Conservation (phyloP, 2,113 vertebrate genomes). For the Hiodon tergisus region DNA sequence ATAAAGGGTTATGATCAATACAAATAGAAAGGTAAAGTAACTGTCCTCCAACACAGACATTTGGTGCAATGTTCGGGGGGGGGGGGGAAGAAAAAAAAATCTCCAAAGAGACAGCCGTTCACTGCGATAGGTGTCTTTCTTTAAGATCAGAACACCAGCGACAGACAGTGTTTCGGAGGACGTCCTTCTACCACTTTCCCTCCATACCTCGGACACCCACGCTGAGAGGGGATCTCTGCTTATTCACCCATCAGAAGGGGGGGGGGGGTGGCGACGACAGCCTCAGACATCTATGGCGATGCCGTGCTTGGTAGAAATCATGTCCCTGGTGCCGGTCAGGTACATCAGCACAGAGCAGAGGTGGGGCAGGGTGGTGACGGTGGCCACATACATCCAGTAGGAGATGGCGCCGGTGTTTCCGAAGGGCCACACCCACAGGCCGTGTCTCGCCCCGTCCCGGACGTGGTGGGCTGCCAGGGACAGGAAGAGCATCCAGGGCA, state of each 20-base stretch:
- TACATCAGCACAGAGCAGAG: constrained; percentile 89
- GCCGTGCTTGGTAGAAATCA: constrained; percentile 86
- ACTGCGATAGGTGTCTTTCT: no score
- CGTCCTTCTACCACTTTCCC: background rate
- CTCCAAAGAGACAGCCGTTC: no score
- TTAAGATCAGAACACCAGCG: no score
- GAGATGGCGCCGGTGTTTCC: constrained; percentile 86
- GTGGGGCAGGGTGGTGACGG: constrained; percentile 85
- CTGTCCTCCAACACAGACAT: no score
- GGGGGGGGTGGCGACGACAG: background rate
- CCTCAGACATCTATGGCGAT: constrained; percentile 81
- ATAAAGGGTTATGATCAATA: no score
- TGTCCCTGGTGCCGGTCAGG: constrained; percentile 84
- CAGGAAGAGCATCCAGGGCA: constrained; percentile 93
- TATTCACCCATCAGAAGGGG: background rate
- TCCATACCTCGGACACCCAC: background rate
- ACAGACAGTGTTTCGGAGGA: no score
- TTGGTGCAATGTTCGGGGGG: no score
- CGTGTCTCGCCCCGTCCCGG: constrained; percentile 82
- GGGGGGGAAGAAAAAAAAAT: no score
- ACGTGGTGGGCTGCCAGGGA: constrained; percentile 90
- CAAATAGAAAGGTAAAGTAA: no score
- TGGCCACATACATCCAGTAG: constrained; percentile 86
- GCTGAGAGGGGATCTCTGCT: background rate
- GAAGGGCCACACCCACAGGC: constrained; percentile 88